Evolutionary conservation across 2,797 vertebrate species (phyloP).

Genomic region (Monodelphis domestica): DNA sequence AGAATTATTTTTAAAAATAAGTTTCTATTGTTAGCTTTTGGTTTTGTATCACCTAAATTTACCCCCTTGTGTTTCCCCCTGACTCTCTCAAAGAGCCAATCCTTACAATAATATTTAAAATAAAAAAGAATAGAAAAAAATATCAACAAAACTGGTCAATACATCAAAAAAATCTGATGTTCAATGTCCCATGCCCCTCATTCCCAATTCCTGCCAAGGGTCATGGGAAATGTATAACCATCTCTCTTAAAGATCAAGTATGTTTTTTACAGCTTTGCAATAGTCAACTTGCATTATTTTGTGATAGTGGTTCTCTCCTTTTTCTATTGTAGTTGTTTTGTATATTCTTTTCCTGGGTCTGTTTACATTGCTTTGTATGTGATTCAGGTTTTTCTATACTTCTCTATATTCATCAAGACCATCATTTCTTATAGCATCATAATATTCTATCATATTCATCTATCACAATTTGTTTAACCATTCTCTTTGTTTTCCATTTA

Average conservation of each 20-base stretch:
- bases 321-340: neutral
- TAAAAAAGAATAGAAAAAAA: neutral
- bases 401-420: neutral
- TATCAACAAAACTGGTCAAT: neutral
- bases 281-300: neutral
- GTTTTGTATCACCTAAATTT: neutral
- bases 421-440: neutral
- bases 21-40: neutral
- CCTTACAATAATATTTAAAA: neutral
- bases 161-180: neutral
- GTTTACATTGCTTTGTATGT: neutral
- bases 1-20: neutral
- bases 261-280: neutral
- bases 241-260: neutral
- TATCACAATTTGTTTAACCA: neutral
- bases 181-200: fast-evolving
- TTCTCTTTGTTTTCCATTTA: neutral
- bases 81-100: neutral
- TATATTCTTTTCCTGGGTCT: neutral
- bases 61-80: neutral
- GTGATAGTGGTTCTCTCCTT: neutral
- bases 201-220: neutral
- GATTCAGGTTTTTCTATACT: neutral
- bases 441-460: neutral
- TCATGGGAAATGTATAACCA: neutral